Evolutionary conservation across 2,797 vertebrate species (phyloP).

Genomic region (Benthosema pterotum): DNA sequence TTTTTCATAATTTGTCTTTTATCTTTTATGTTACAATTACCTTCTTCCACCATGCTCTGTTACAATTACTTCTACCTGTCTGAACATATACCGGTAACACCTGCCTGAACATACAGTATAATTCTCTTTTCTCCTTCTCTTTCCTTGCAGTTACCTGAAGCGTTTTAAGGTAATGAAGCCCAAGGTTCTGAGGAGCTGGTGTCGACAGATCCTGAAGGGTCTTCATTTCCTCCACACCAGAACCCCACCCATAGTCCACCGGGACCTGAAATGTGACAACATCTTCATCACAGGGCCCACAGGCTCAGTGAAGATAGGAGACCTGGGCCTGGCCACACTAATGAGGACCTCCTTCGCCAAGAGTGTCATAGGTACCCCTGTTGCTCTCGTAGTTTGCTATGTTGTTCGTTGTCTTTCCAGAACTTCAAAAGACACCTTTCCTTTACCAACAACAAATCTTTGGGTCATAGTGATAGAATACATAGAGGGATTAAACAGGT

Average conservation of each 20-base stretch:
- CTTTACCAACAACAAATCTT: too few relatives aligned
- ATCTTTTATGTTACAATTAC: not conserved
- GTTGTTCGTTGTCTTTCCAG: too few relatives aligned
- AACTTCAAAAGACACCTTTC: too few relatives aligned
- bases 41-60: too few relatives aligned
- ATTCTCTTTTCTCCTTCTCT: conserved; percentile 12
- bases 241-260: conserved; percentile 93
- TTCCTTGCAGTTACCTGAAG: conserved; percentile 87
- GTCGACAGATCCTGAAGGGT: conserved; percentile 94
- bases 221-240: conserved; percentile 95
- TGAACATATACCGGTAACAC: too few relatives aligned
- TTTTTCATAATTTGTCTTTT: not conserved
- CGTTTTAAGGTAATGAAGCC: conserved; percentile 99
- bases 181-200: conserved; percentile 96
- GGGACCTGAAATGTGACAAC: conserved; percentile 98
- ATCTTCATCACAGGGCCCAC: conserved; percentile 98
- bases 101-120: conserved; percentile 12
- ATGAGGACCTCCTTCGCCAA: conserved; percentile 97
- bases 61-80: too few relatives aligned
- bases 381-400: too few relatives aligned
- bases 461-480: too few relatives aligned
- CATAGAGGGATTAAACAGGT: too few relatives aligned
- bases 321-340: conserved; percentile 93
- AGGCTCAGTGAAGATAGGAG: conserved; percentile 96
- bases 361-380: conserved; percentile 90